A percentile compares a stretch with the other conserved stretches of the same genome.
These are phyloP conservation scores for Eueides isabella DNA, from an alignment of 1,140 invertebrate species.

Conservation along the genomic window DNA sequence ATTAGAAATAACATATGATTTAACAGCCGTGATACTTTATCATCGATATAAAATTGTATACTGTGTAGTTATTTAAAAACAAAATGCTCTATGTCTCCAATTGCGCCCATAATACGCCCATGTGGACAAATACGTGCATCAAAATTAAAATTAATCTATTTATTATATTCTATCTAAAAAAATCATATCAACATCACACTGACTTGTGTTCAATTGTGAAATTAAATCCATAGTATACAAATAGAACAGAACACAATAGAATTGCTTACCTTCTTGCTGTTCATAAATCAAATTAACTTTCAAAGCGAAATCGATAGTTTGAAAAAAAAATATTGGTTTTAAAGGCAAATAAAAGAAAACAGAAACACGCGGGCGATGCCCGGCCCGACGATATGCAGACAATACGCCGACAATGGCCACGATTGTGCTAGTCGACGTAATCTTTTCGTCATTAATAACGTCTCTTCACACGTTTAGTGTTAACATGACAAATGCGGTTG, in stretches of 20 bases:
- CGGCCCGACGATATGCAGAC: slow-evolving; percentile 33
- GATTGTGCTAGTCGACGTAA: slow-evolving; percentile 64
- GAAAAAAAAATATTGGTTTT: slow-evolving; percentile 45
- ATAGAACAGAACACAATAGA: slow-evolving; percentile 19
- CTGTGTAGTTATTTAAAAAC: no score
- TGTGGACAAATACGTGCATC: no score
- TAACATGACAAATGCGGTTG: slow-evolving; percentile 77
- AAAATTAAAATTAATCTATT: no score
- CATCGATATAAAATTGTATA: no score
- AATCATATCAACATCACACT: neutral
- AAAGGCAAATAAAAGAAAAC: slow-evolving; percentile 67
- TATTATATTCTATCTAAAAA: neutral
- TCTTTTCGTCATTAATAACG: slow-evolving; percentile 76
- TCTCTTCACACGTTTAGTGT: slow-evolving; percentile 74
- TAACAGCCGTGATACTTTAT: no score
- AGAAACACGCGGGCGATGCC: slow-evolving; percentile 35
- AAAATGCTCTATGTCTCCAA: no score
- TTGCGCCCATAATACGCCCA: no score
- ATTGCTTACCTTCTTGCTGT: slow-evolving; percentile 18
- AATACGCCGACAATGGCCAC: slow-evolving; percentile 58
- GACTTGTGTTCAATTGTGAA: no score
- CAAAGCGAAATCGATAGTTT: slow-evolving; percentile 26
- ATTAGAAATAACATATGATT: no score
- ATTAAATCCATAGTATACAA: neutral
- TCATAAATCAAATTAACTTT: slow-evolving; percentile 34